A percentile compares a stretch with the other conserved stretches of the same genome.
These are phyloP conservation scores for Philonicus albiceps DNA, from an alignment of 2,888 invertebrate genomes.

Conservation along the genomic window DNA sequence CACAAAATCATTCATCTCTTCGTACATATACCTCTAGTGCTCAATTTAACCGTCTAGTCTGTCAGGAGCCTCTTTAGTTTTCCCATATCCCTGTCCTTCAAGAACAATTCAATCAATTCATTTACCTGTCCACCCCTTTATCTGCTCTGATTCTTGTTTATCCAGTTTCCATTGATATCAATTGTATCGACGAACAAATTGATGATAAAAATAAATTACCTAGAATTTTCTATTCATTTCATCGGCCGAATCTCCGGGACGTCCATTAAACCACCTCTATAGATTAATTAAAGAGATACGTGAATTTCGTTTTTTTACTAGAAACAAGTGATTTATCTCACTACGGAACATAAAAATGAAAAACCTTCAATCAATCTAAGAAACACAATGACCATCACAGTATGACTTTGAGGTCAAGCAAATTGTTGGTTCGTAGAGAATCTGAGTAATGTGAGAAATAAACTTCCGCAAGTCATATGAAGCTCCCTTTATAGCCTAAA, in stretches of 20 bases:
- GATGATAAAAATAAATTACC: background rate
- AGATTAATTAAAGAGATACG: background rate
- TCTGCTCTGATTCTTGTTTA: background rate
- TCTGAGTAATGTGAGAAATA: background rate
- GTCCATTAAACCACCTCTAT: background rate
- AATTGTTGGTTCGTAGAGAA: background rate
- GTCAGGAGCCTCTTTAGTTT: background rate
- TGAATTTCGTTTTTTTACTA: background rate
- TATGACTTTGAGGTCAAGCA: background rate
- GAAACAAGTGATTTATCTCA: background rate
- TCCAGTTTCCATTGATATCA: background rate
- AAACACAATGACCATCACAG: background rate
- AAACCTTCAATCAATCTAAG: background rate
- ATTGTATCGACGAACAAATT: background rate
- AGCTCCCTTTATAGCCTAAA: background rate
- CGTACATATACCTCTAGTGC: background rate
- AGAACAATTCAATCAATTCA: background rate
- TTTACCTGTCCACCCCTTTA: background rate
- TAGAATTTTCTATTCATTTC: background rate
- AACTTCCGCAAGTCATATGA: background rate
- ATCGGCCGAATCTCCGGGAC: background rate
- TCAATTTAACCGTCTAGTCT: background rate
- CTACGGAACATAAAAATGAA: background rate
- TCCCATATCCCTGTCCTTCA: background rate
- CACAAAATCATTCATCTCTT: background rate